Evolutionary conservation across 2,113 vertebrate genomes (phyloP), one percentile per base, ranked within the genome.

Genomic region (Lipophrys pholis): DNA sequence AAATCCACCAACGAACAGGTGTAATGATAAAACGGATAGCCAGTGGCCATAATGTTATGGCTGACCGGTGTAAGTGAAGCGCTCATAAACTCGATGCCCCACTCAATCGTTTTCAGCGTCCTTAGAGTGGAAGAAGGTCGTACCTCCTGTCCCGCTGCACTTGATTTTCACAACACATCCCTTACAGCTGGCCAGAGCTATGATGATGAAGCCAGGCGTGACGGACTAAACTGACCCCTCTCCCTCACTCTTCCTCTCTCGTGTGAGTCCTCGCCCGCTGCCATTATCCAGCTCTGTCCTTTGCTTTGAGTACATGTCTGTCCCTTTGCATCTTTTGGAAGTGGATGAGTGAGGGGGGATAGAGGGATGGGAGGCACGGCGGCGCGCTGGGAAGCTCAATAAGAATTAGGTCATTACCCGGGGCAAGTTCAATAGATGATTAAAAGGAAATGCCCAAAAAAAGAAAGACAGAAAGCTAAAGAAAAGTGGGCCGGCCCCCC

Each of bases 391-490:
- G 64, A 87, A 64, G 60, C 82, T 85, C 79, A 89, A 74, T 89
- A 67, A 81, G 80, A 92, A 90, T 86, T 87, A 83, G 91, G 92
- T 92, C 87, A 77, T 83, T 89, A 85, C 88, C 85, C 72, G 41
- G 52, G 72, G 84, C 81, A 59, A 77, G 85, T 90, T 92, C 82
- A 87, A 89, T 91, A 88, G 54, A 84, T 87, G 83, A 90, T 93
- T 89, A 73, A 74, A 72, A 80, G 73, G 73, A 86, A 83, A 82
- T 7, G 46, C 64, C 69, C 64, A 66, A 59, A 71, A 80, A 42
- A 42, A 42, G 10, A 42, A 42, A 30, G 21, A 30, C 21, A 30
- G 21, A 30, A 30, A 30, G 21, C 21, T 30, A 3, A 42, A 42
- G 10, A 42, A 42, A 83, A 89, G 67, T 85, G 73, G 74, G 80